A percentile compares a stretch with the other conserved stretches of the same genome.
Evolutionary conservation across 2,113 vertebrate genomes (phyloP).

Genomic region (Lepus timidus): DNA sequence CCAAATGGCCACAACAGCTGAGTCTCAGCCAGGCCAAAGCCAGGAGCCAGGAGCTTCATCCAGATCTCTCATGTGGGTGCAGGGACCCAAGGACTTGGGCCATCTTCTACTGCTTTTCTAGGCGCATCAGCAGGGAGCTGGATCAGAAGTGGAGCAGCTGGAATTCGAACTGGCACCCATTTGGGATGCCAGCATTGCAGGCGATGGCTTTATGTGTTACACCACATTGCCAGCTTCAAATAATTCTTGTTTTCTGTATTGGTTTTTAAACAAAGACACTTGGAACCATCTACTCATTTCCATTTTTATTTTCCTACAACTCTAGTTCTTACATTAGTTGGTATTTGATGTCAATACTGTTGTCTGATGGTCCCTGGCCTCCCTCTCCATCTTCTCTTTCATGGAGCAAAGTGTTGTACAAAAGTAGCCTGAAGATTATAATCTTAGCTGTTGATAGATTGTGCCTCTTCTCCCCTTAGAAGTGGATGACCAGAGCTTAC

Average conservation of each 20-base stretch:
- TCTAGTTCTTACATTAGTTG: conserved; percentile 51
- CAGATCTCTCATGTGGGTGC: no score
- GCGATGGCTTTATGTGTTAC: no score
- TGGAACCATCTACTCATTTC: conserved; percentile 7
- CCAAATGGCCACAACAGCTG: no score
- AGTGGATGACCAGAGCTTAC: background rate
- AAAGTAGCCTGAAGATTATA: background rate
- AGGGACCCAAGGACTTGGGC: no score
- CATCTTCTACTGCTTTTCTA: no score
- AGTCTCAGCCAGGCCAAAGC: no score
- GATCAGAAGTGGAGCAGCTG: no score
- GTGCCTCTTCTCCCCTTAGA: background rate
- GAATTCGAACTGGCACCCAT: no score
- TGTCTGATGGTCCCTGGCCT: background rate
- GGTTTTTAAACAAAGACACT: conserved; percentile 37
- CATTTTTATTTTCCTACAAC: background rate
- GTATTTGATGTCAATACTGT: background rate
- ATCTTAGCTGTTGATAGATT: background rate
- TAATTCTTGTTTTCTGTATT: background rate
- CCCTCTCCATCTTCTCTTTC: background rate
- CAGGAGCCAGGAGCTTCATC: no score
- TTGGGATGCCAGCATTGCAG: no score
- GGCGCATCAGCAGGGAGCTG: no score
- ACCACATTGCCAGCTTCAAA: no score
- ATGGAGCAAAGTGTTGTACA: background rate